These are phyloP conservation scores for Mesocentrotus franciscanus DNA, from an alignment of 53 echinoderm and acorn worm genomes.

Conservation along the genomic window DNA sequence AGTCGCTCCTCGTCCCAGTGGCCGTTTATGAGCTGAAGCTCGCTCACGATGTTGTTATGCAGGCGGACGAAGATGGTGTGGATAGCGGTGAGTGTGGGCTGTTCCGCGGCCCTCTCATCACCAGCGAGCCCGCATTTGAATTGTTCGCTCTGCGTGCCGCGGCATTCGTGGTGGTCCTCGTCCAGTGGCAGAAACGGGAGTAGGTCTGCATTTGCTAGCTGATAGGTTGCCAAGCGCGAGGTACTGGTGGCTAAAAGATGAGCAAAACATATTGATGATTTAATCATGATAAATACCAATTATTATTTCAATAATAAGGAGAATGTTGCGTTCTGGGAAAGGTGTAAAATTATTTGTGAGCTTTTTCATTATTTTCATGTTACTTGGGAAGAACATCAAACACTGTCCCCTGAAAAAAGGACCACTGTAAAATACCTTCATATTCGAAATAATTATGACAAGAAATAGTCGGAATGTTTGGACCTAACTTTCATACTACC, in stretches of 20 bases:
- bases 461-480: no score
- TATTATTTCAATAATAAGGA: no score
- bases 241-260: background rate
- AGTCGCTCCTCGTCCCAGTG: conserved; percentile 47
- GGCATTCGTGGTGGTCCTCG: background rate
- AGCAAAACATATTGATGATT: background rate
- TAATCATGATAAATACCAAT: no score
- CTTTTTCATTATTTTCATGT: no score
- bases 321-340: no score
- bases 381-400: no score
- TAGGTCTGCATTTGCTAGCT: background rate
- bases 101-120: conserved; percentile 70
- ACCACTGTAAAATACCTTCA: no score
- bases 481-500: no score
- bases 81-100: conserved; percentile 61
- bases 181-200: conserved; percentile 2
- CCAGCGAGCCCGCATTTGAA: conserved; percentile 69
- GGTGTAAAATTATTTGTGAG: no score
- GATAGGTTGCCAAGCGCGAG: background rate
- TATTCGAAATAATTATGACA: no score
- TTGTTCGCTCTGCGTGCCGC: background rate
- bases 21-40: conserved; percentile 56
- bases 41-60: conserved; percentile 67
- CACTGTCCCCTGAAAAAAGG: no score
- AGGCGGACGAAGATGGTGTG: conserved; percentile 77